Conservation (phyloP, 2,888 invertebrate genomes). For the Ennomos fuscantarius region DNA sequence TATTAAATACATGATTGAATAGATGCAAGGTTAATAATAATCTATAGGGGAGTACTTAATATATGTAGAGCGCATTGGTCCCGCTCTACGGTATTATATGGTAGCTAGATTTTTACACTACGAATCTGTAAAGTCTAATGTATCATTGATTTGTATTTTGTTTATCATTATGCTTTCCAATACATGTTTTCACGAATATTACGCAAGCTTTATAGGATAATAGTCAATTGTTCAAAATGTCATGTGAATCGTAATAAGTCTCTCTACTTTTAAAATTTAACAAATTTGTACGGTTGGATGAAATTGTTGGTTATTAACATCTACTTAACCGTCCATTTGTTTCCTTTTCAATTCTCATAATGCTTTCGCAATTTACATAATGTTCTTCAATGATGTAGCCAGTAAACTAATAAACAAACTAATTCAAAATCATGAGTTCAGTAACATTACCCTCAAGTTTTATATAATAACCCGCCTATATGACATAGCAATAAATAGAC, state of each 20-base stretch:
- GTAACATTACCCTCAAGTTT: constrained; percentile 68
- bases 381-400: constrained; percentile 31
- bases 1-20: constrained; percentile 24
- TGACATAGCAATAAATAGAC: constrained; percentile 84
- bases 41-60: constrained; percentile 17
- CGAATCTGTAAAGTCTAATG: constrained; percentile 41
- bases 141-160: constrained; percentile 31
- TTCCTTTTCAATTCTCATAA: constrained; percentile 44
- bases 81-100: constrained; percentile 62
- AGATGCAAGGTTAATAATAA: constrained; percentile 22
- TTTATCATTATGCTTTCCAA: constrained; percentile 28
- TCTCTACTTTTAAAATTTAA: constrained; percentile 23
- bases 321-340: constrained; percentile 66
- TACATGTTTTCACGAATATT: constrained; percentile 28
- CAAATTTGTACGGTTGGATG: constrained; percentile 48
- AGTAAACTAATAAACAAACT: constrained; percentile 33
- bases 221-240: constrained; percentile 56
- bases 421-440: constrained; percentile 55
- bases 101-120: constrained; percentile 64
- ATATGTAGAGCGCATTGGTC: constrained; percentile 58
- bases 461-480: constrained; percentile 82
- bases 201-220: constrained; percentile 40
- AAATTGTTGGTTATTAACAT: constrained; percentile 44
- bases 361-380: constrained; percentile 46
- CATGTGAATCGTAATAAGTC: constrained; percentile 40